Percentiles rank a stretch among this genome's conserved stretches.
Conservation (phyloP, 2,113 vertebrate species). For the Lathamus discolor region DNA sequence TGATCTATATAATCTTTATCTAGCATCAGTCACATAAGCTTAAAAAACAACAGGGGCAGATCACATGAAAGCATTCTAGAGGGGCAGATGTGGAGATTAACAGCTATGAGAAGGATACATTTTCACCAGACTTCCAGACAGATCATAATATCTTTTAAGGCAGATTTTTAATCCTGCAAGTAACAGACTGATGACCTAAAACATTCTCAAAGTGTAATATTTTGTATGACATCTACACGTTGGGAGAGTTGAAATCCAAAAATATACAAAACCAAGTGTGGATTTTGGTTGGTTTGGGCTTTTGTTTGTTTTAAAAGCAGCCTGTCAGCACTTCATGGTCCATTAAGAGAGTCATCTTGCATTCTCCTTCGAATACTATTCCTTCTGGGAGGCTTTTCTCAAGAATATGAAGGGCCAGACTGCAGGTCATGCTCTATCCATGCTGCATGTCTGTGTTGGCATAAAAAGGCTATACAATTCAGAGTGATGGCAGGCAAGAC, state of each 20-base stretch:
- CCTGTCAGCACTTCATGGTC: slow-evolving; percentile 55
- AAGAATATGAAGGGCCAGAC: neutral
- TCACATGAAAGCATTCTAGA: slow-evolving; percentile 63
- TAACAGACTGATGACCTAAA: slow-evolving; percentile 38
- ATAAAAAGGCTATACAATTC: neutral
- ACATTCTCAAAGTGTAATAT: neutral
- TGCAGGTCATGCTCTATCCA: neutral
- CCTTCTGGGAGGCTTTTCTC: neutral
- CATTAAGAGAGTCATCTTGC: neutral
- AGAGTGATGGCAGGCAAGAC: neutral
- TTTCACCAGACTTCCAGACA: slow-evolving; percentile 48
- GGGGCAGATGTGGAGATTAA: slow-evolving; percentile 57
- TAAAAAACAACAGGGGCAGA: slow-evolving; percentile 46
- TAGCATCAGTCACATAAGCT: slow-evolving; percentile 58
- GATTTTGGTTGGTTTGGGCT: slow-evolving; percentile 6
- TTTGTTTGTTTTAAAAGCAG: slow-evolving; percentile 51
- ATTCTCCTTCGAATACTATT: neutral
- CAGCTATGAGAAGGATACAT: slow-evolving; percentile 36
- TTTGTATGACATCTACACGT: neutral
- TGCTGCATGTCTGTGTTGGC: neutral
- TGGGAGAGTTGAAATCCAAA: neutral
- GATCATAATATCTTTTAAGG: slow-evolving; percentile 21
- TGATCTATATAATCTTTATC: slow-evolving; percentile 61
- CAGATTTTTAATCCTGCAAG: slow-evolving; percentile 43
- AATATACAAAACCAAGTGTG: neutral